phyloP scores from a whole-genome alignment of 2,113 vertebrate species.

The Chlorodrepanis virens region DNA sequence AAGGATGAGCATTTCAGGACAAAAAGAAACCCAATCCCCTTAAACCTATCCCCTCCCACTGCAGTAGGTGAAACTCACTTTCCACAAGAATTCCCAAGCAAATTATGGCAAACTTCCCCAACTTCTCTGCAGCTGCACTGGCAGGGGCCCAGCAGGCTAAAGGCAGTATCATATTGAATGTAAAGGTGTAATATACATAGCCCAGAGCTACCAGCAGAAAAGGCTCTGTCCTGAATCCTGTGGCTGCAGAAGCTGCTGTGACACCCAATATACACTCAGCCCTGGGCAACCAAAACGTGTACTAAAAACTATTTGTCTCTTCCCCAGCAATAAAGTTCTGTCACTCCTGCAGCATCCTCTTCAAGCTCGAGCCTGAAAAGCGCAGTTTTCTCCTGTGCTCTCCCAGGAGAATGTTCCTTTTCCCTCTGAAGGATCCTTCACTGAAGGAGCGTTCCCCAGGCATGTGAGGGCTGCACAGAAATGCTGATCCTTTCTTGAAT shows the following conservation, averaged over 20 bases:
- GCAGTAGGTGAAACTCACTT: constrained; percentile 47
- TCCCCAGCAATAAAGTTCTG: neutral
- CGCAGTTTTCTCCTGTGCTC: neutral
- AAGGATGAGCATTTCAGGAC: neutral
- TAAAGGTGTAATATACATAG: constrained; percentile 60
- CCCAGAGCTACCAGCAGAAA: constrained; percentile 50
- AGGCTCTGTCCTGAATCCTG: neutral
- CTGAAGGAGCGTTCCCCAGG: neutral
- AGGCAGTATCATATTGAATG: constrained; percentile 44
- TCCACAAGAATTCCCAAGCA: constrained; percentile 47
- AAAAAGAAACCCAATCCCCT: neutral
- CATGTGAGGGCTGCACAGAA: neutral
- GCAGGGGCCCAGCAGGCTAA: constrained; percentile 31
- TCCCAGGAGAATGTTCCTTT: neutral
- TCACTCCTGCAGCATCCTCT: neutral
- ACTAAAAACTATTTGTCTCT: neutral
- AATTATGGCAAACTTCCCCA: constrained; percentile 43
- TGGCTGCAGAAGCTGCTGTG: accelerated
- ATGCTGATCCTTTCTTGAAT: neutral
- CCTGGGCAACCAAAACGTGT: neutral
- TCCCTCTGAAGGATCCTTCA: neutral
- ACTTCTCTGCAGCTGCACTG: constrained; percentile 46
- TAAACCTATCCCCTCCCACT: neutral
- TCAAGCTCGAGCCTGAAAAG: neutral
- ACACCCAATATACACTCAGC: neutral